Evolutionary conservation across 2,888 invertebrate genomes (phyloP), one percentile per base, ranked within the genome.

Genomic region (Sialis lutaria): DNA sequence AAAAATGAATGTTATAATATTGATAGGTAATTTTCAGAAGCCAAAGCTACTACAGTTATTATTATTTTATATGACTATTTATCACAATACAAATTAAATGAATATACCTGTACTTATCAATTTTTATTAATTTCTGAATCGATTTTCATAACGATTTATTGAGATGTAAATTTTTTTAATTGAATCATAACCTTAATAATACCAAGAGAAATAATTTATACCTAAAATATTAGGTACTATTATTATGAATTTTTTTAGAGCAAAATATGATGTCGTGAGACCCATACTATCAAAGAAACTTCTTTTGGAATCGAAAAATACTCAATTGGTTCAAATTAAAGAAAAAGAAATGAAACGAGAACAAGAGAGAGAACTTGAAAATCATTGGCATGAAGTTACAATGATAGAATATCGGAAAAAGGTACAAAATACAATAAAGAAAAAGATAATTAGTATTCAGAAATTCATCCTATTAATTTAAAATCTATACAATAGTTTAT

Each of bases 331-430:
- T 53, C 79, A 79, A 61, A 78, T 79, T 37, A 64, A 63, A 44
- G 77, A 79, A 58, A 77, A 77, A 48, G 62, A 70, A 53, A 65
- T 72, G 0, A 63, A 62, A 48, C 65, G 66, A 47, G 62, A 68
- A 60, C 66, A 70, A 0, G 74, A 77, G 53, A 65, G 58, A 5
- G 75, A 78, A 57, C 53, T 72, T 4, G 76, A 79, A 42, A 64
- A 60, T 41, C 70, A 79, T 69, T 79, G 79, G 79, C 58, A 74
- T 44, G 67, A 70, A 34, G 61, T 77, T n/a, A 64, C 68, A 52
- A 62, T 73, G 64, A 76, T 69, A 53, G 75, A 79, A 53, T 58
- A 69, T 3, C 67, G 72, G 5, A 73, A 73, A 6, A 60, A 58
- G 54, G 62, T 63, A 54, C 44, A 31, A 45, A 44, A 8, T 35